These are phyloP conservation scores for Pseudachorutes palmiensis DNA, from an alignment of 1,140 invertebrate species.

Conservation along the genomic window DNA sequence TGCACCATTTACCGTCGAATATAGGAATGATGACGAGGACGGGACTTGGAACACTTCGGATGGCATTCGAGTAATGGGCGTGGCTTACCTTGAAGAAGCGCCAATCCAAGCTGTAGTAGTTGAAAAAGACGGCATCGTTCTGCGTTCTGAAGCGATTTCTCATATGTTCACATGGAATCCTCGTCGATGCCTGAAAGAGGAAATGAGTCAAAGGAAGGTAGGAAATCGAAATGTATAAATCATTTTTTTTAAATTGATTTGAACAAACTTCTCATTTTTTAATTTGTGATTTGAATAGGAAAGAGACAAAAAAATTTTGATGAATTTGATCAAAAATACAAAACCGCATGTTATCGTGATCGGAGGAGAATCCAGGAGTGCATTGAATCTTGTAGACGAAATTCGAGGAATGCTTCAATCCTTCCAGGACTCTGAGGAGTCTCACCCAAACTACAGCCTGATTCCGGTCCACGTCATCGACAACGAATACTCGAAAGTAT, in stretches of 20 bases:
- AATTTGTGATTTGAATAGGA: not conserved
- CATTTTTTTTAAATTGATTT: no score
- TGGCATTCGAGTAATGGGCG: slow-evolving; percentile 67
- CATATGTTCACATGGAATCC: slow-evolving; percentile 59
- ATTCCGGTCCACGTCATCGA: slow-evolving; percentile 87
- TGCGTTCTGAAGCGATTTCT: slow-evolving; percentile 20
- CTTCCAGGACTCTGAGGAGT: slow-evolving; percentile 59
- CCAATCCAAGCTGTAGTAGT: not conserved
- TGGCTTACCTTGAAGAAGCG: slow-evolving; percentile 43
- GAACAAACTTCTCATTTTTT: not conserved
- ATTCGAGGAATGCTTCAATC: slow-evolving; percentile 65
- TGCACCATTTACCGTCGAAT: slow-evolving; percentile 54
- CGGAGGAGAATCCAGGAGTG: slow-evolving; percentile 81
- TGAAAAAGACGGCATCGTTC: not conserved
- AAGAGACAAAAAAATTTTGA: slow-evolving; percentile 43
- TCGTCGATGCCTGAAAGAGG: slow-evolving; percentile 49
- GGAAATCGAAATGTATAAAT: not conserved
- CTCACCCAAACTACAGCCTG: slow-evolving; percentile 77
- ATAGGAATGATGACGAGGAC: slow-evolving; percentile 60
- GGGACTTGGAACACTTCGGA: slow-evolving; percentile 82
- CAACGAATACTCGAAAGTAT: slow-evolving; percentile 83
- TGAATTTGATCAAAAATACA: slow-evolving; percentile 77
- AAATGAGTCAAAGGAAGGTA: not conserved
- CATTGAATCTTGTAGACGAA: slow-evolving; percentile 74
- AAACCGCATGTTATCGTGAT: slow-evolving; percentile 90